Percentiles rank a stretch among this genome's conserved stretches.
phyloP scores from a whole-genome alignment of 2,797 vertebrate genomes.

The Toxotes lorentzi region DNA sequence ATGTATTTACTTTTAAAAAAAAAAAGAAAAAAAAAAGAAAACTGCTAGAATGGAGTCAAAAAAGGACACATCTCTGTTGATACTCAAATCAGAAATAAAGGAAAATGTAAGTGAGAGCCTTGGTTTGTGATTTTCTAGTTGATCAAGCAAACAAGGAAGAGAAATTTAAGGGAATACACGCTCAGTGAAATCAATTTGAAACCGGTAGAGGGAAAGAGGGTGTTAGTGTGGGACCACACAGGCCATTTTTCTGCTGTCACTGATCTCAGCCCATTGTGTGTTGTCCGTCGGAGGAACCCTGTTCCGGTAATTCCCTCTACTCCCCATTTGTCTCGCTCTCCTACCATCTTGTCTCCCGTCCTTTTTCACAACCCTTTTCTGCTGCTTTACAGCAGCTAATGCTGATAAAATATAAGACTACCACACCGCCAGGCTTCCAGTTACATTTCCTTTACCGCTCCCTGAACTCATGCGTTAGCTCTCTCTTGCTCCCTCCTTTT shows the following conservation, averaged over 20 bases:
- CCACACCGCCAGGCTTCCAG: conserved; percentile 63
- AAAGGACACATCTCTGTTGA: background rate
- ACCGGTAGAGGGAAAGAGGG: conserved; percentile 14
- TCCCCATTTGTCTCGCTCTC: conserved; percentile 72
- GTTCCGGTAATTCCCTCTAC: conserved; percentile 69
- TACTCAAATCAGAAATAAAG: background rate
- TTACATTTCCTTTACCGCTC: conserved; percentile 74
- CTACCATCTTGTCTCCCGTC: conserved; percentile 71
- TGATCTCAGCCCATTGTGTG: conserved; percentile 88
- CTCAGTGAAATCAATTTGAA: conserved; percentile 20
- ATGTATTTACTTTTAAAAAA: conserved; percentile 17
- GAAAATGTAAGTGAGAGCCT: conserved; percentile 4
- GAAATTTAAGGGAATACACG: background rate
- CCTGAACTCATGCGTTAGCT: conserved; percentile 59
- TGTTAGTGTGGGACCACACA: conserved; percentile 59
- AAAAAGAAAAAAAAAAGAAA: background rate
- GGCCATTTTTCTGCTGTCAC: conserved; percentile 82
- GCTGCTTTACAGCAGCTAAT: conserved; percentile 65
- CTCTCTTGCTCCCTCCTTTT: conserved; percentile 68
- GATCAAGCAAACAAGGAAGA: background rate
- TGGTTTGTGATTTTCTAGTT: background rate
- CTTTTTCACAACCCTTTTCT: conserved; percentile 53
- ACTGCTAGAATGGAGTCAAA: conserved; percentile 5
- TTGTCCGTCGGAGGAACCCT: conserved; percentile 89
- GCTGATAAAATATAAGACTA: conserved; percentile 69